Base-by-base conservation (phyloP, 2,797 vertebrate species). In the Pygocentrus nattereri region DNA sequence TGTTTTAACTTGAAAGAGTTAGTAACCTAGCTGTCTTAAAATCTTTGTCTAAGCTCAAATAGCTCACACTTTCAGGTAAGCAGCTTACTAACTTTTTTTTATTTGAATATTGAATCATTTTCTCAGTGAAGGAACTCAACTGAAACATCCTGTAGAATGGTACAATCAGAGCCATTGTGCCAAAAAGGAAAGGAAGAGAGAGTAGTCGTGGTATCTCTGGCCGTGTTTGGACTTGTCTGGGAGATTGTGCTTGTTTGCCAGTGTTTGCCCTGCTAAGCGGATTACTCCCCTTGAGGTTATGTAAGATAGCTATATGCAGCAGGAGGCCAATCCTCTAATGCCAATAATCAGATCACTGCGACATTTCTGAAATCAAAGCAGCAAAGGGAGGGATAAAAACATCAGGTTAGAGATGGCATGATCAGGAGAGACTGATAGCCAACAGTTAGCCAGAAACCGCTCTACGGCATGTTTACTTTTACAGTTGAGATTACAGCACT, bases 281-380 rank as follows among this genome's bases (percentile, higher is more conserved):
- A 90, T 94, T 93, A 93, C 85, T 89, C 88, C 78, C 76, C 79
- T 85, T 47, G 47, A 68, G 44, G 74, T 95, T 95, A 93, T 78
- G 84, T 92, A 95, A 94, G 84, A 81, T 21, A 68, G 87, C 91
- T 92, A 92, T 93, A 94, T 93, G 89, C 90, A 93, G 93, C 87
- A 89, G 81, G 80, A 90, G 69, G 91, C 82, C 90, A 93, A 93
- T 94, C 88, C 91, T 89, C 88, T 93, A 94, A 94, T 93, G 90
- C 92, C 89, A 93, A 90, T 95, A 94, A 95, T 89, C 91, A 93
- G 93, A 92, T 93, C 91, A 87, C 79, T 83, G 78, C 86, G 86
- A 89, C 78, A 82, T 80, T 90, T 74, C 69, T 89, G 77, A 92
- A 91, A 91, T 88, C 59, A 90, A 90, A 86, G 79, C 62, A 64